phyloP scores from a whole-genome alignment of 2,797 vertebrate species.

The Huso huso region DNA sequence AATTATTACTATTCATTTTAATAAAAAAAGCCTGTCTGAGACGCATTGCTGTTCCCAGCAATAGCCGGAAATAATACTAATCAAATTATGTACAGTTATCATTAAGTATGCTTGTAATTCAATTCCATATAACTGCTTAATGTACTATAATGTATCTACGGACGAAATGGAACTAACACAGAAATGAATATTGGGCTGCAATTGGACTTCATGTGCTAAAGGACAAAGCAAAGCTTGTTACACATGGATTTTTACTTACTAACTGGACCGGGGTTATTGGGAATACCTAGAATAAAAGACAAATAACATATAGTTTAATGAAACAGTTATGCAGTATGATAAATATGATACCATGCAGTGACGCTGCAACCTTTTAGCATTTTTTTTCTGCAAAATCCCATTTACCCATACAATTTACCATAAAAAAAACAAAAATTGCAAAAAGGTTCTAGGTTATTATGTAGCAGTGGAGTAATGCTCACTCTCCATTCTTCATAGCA shows the following conservation, averaged over 20 bases:
- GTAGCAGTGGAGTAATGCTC: background rate
- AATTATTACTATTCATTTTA: slow-evolving; percentile 34
- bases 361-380: too few relatives aligned
- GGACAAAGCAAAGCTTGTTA: slow-evolving; percentile 66
- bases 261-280: slow-evolving; percentile 93
- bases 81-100: background rate
- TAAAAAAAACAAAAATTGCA: too few relatives aligned
- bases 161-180: slow-evolving; percentile 38
- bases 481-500: background rate
- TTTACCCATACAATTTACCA: too few relatives aligned
- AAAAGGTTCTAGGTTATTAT: too few relatives aligned
- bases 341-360: too few relatives aligned
- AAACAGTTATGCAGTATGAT: too few relatives aligned
- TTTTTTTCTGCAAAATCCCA: too few relatives aligned
- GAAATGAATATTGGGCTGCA: slow-evolving; percentile 75
- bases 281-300: slow-evolving; percentile 75
- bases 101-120: background rate
- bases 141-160: background rate
- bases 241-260: slow-evolving; percentile 78
- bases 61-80: slow-evolving; percentile 16
- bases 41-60: slow-evolving; percentile 20
- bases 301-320: slow-evolving; percentile 18
- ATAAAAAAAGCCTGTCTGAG: slow-evolving; percentile 20
- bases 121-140: slow-evolving; percentile 14
- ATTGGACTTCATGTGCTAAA: slow-evolving; percentile 23